Evolutionary conservation across 2,888 invertebrate genomes (phyloP).

Genomic region (Reticulitermes lucifugus): DNA sequence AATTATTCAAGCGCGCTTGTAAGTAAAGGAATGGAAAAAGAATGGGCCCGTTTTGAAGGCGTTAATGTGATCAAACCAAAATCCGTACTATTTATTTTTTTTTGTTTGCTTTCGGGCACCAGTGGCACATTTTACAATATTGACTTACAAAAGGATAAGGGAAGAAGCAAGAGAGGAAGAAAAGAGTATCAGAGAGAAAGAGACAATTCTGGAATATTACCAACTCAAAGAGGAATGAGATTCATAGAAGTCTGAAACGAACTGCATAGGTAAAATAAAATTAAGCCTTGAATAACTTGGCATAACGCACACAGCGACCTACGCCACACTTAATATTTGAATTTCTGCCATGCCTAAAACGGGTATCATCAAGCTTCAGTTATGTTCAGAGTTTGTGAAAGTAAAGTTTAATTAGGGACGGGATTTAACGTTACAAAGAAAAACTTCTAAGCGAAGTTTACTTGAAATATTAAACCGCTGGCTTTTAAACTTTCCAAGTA

Average conservation of each 20-base stretch:
- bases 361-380: neutral
- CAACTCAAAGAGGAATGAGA: too few relatives aligned
- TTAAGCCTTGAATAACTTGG: neutral
- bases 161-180: too few relatives aligned
- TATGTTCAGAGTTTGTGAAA: constrained; percentile 21
- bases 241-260: neutral
- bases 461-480: constrained; percentile 31
- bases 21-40: too few relatives aligned
- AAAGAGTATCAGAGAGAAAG: too few relatives aligned
- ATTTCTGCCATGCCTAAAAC: neutral
- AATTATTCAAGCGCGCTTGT: too few relatives aligned
- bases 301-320: neutral
- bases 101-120: too few relatives aligned
- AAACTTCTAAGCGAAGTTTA: neutral
- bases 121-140: too few relatives aligned
- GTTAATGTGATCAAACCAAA: too few relatives aligned
- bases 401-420: constrained; percentile 32
- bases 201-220: too few relatives aligned
- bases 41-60: too few relatives aligned
- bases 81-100: too few relatives aligned
- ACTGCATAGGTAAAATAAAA: neutral
- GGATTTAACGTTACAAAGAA: constrained; percentile 16
- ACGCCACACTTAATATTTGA: constrained; percentile 20
- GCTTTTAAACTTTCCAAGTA: constrained; percentile 4
- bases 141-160: too few relatives aligned